Conservation (phyloP, 2,888 invertebrate genomes). For the Ectemnius lituratus region DNA sequence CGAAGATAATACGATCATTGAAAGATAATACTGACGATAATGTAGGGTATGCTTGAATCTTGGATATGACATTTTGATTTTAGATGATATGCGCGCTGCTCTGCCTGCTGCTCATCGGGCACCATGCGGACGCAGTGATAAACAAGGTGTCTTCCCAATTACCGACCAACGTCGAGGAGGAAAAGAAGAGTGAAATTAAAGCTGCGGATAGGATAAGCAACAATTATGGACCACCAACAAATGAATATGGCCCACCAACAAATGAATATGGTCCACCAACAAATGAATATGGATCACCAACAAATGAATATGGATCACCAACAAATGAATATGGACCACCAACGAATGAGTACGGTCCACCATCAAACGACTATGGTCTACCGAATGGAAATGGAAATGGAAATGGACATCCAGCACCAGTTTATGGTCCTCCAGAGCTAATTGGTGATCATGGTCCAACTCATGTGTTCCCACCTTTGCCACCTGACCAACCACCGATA, state of each 20-base stretch:
- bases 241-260: conserved; percentile 66
- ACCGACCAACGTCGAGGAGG: conserved; percentile 53
- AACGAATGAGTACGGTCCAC: background rate
- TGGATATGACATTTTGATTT: conserved; percentile 58
- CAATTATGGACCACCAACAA: conserved; percentile 54
- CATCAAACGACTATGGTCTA: conserved; percentile 16
- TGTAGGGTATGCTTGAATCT: conserved; percentile 6
- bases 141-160: conserved; percentile 62
- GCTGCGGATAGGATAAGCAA: conserved; percentile 73
- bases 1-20: no score
- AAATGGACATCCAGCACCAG: conserved; percentile 73
- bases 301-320: conserved; percentile 56
- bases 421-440: conserved; percentile 77
- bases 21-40: no score
- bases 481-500: conserved; percentile 70
- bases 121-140: conserved; percentile 67
- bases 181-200: conserved; percentile 57
- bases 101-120: conserved; percentile 62
- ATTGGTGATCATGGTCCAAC: conserved; percentile 74
- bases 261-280: no score
- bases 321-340: conserved; percentile 54
- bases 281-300: conserved; percentile 36
- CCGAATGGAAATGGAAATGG: conserved; percentile 67
- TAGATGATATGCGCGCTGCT: conserved; percentile 67
- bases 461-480: conserved; percentile 79